Evolutionary conservation across 2,797 vertebrate species (phyloP).

Genomic region (Malurus leucopterus): DNA sequence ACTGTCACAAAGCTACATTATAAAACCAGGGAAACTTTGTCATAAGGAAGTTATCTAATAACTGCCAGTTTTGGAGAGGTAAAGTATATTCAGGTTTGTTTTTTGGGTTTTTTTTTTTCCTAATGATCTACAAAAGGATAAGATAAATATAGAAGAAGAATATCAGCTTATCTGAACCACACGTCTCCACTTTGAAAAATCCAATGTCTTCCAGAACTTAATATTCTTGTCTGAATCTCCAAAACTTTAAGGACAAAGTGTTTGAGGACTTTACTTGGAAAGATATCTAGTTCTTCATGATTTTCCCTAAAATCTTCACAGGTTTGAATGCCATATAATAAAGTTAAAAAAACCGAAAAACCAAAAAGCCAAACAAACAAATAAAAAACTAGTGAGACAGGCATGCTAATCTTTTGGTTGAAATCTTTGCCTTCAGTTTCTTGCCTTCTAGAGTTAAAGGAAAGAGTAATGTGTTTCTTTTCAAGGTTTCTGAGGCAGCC

Average conservation of each 20-base stretch:
- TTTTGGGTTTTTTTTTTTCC: background rate
- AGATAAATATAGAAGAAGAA: background rate
- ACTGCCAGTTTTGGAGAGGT: background rate
- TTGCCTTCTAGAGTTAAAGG: background rate
- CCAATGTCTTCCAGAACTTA: background rate
- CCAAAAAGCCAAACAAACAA: too few relatives aligned
- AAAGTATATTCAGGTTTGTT: background rate
- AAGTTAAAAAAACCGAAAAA: background rate
- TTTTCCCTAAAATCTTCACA: background rate
- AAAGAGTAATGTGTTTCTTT: background rate
- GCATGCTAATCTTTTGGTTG: background rate
- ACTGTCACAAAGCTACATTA: background rate
- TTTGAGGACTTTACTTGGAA: background rate
- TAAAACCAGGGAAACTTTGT: background rate
- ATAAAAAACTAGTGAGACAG: background rate
- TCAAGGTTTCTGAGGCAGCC: background rate
- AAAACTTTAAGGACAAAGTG: background rate
- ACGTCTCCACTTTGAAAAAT: background rate
- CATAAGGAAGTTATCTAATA: background rate
- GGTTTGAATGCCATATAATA: background rate
- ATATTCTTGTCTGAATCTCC: background rate
- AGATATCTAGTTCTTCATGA: background rate
- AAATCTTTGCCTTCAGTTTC: background rate
- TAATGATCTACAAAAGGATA: background rate
- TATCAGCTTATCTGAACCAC: background rate